Evolutionary conservation across 2,113 vertebrate species (phyloP), one percentile per base, ranked within the genome.

Genomic region (Oxygymnocypris stewartii): DNA sequence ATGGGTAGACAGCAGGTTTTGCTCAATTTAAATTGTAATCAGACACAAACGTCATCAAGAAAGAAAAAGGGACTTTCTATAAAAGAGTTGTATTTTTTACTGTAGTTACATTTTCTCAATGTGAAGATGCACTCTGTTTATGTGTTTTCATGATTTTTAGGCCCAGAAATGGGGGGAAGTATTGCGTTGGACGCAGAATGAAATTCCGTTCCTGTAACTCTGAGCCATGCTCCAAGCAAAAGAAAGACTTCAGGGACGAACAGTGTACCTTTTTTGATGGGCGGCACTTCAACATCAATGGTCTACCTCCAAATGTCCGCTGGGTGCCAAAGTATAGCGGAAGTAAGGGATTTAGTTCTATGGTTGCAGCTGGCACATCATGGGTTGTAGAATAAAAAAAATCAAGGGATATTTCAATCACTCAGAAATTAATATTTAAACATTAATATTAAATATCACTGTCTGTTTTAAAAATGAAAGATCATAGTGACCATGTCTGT

Each of bases 291-390:
- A 99, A 99, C 94, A 99, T 99, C 95, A 99, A 98, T 4, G 97
- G 97, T 87, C 96, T 99, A 93, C 97, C 96, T 93, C 96, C 97
- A 0, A 98, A 95, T 0, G 97, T 98, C 89, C 97, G 97, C 94
- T 99, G 98, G 98, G 97, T 99, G 76, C 97, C 98, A 84, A 99
- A 99, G 74, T 99, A 99, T 93, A 99, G 97, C 9, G 98, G 98
- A 95, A 99, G 98, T 99, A 94, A 98, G 98, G 1, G 47, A 86
- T 83, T 51, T 23, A 71, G 42, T 71, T 16, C 40, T 31, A 2
- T 25, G 59, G 18, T 82, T 47, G 10, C 40, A 47, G 49, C 23
- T 37, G 20, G 57, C 13, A 42, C 40, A 44, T 23, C 0, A 6
- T 42, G 35, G 25, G 61, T 2, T 47, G 40, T 28, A n/a, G 20